Percentiles rank a stretch among this genome's conserved stretches.
phyloP scores from a whole-genome alignment of 2,113 vertebrate species.

The Xenopus tropicalis region DNA sequence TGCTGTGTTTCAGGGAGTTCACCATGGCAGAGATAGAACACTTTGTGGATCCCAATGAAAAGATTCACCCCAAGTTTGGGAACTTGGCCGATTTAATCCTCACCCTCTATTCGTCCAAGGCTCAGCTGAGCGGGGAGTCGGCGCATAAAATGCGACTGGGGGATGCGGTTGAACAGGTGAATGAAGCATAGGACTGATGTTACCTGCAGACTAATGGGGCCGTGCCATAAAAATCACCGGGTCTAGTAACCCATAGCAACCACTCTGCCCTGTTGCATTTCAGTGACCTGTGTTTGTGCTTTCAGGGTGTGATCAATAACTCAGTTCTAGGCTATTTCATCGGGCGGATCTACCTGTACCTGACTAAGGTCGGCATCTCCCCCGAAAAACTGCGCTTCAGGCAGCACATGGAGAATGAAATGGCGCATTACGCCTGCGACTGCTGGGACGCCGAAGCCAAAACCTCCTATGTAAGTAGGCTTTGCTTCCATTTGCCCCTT shows the following conservation, averaged over 20 bases:
- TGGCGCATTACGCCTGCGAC: constrained; percentile 98
- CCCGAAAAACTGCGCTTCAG: constrained; percentile 95
- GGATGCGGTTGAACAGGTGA: constrained; percentile 92
- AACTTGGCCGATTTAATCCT: constrained; percentile 82
- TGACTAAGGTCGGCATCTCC: constrained; percentile 86
- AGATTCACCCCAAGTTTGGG: constrained; percentile 88
- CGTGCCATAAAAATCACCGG: too few relatives aligned
- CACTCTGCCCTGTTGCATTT: too few relatives aligned
- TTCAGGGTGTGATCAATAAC: constrained; percentile 94
- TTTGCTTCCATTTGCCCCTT: too few relatives aligned
- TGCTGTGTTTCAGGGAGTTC: constrained; percentile 77
- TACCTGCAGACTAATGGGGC: too few relatives aligned
- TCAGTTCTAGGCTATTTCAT: constrained; percentile 97
- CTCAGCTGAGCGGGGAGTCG: constrained; percentile 93
- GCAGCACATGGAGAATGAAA: constrained; percentile 99
- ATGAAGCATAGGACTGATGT: neutral
- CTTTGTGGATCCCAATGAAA: constrained; percentile 95
- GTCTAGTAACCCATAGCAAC: too few relatives aligned
- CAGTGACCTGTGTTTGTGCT: neutral
- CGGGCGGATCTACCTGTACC: constrained; percentile 97
- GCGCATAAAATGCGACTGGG: constrained; percentile 86
- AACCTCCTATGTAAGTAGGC: constrained; percentile 86
- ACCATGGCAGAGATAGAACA: constrained; percentile 99
- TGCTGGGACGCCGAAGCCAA: constrained; percentile 98
- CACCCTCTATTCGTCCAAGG: constrained; percentile 87